Conservation (phyloP, 2,888 invertebrate species). For the Lobophora halterata region DNA sequence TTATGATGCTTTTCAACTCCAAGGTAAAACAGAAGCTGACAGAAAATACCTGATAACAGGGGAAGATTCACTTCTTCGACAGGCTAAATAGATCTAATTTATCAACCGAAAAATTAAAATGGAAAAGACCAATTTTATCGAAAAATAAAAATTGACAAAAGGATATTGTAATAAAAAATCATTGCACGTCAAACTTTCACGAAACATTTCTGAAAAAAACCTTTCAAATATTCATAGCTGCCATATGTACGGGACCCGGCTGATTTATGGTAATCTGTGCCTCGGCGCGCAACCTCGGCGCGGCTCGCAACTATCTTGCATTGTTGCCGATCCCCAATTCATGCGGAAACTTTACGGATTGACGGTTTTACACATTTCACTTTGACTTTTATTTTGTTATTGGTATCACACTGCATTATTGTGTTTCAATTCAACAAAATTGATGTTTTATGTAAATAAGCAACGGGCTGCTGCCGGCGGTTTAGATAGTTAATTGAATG, state of each 20-base stretch:
- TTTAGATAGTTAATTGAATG: neutral
- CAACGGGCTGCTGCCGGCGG: no score
- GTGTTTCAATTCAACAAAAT: no score
- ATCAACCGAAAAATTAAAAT: no score
- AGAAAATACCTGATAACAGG: no score
- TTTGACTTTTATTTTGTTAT: slow-evolving; percentile 15
- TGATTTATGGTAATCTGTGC: slow-evolving; percentile 58
- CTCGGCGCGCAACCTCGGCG: slow-evolving; percentile 34
- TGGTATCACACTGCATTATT: no score
- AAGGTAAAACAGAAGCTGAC: neutral
- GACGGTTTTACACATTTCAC: slow-evolving; percentile 26
- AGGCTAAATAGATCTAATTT: no score
- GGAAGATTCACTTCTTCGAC: no score
- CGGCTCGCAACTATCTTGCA: slow-evolving; percentile 40
- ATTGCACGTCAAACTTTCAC: slow-evolving; percentile 2
- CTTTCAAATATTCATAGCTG: slow-evolving; percentile 44
- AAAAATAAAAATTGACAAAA: neutral
- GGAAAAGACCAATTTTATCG: no score
- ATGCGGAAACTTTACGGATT: slow-evolving; percentile 25
- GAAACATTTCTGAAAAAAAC: slow-evolving; percentile 23
- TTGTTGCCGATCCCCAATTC: slow-evolving; percentile 37
- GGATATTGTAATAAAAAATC: neutral
- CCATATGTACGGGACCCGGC: slow-evolving; percentile 39
- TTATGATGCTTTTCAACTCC: slow-evolving; percentile 1
- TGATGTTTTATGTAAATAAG: no score